phyloP scores from a whole-genome alignment of 2,888 invertebrate species.

The Lasioglossum calceatum region DNA sequence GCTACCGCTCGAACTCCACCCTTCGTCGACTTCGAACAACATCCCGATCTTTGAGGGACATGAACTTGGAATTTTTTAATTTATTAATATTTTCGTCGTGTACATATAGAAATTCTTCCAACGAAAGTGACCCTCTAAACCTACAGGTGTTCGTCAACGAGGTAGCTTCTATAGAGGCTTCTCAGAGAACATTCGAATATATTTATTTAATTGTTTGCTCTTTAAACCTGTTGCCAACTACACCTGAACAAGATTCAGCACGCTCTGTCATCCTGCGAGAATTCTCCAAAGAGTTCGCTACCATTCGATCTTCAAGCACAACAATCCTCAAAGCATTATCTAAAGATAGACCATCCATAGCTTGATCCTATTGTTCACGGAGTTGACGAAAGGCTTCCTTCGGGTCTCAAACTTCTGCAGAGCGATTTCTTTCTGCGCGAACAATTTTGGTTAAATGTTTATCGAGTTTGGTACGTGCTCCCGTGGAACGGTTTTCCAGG shows the following conservation, averaged over 20 bases:
- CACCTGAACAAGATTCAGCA: neutral
- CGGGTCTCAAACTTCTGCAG: neutral
- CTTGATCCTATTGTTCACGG: neutral
- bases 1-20: neutral
- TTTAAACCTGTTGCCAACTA: neutral
- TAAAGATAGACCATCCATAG: neutral
- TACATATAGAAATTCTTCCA: too few species aligned
- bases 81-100: too few species aligned
- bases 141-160: too few species aligned
- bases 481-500: constrained; percentile 4
- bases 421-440: neutral
- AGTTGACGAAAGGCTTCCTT: neutral
- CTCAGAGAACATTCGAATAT: neutral
- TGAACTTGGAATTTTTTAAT: neutral
- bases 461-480: neutral
- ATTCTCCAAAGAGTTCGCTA: too few species aligned
- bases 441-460: neutral
- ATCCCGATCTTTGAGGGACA: neutral
- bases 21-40: neutral
- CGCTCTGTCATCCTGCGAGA: too few species aligned
- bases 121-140: too few species aligned
- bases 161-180: too few species aligned
- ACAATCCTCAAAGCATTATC: too few species aligned
- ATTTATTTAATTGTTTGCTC: neutral
- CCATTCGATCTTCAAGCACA: too few species aligned